Base-by-base conservation (phyloP, 1,140 invertebrate genomes). In the Centruroides sculpturatus region DNA sequence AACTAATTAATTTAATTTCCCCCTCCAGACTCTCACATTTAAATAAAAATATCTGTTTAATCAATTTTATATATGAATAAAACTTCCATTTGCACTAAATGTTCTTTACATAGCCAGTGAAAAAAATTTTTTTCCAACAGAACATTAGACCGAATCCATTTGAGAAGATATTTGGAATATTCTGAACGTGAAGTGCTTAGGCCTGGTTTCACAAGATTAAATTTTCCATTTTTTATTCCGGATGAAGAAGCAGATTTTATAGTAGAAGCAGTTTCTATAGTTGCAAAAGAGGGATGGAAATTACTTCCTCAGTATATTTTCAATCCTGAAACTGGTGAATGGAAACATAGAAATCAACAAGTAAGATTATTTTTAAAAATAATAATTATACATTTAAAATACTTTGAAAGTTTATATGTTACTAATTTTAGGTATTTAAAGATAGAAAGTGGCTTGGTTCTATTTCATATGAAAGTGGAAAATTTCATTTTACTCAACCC, bases 271-370 rank as follows among this genome's bases (percentile, higher is more conserved):
- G 72, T 96, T 10, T 85, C 87, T 73, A 85, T 92, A 81, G 85
- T 93, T 0, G 88, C 89, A 0, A 84, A 86, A 1, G 83, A 92
- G 75, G 89, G 86, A 0, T 93, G 89, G 87, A 89, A 89, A 69
- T 78, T 94, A 46, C 71, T 96, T 52, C 90, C 90, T 0, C 86
- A 91, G 69, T 94, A 94, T 70, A 79, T 82, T 7, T 78, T 90
- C 10, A 89, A 92, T 72, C 80, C 85, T 5, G 84, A 92, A 71
- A 93, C 87, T 8, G 90, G 86, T 1, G 89, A 92, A 75, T 95
- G 89, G 88, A 80, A 85, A 61, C 89, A 93, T 71, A 83, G 85
- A 69, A 82, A 85, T 1, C 86, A 87, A 69, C 79, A 83, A 50
- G 81, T 78, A 63, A 66, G 58, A 55, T 59, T 61, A 36, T 47